Percentiles rank a stretch among this genome's conserved stretches.
Evolutionary conservation across 30 jellyfish, hydroid and myxozoan species (phyloP).

Genomic region (Turritopsis dohrnii): DNA sequence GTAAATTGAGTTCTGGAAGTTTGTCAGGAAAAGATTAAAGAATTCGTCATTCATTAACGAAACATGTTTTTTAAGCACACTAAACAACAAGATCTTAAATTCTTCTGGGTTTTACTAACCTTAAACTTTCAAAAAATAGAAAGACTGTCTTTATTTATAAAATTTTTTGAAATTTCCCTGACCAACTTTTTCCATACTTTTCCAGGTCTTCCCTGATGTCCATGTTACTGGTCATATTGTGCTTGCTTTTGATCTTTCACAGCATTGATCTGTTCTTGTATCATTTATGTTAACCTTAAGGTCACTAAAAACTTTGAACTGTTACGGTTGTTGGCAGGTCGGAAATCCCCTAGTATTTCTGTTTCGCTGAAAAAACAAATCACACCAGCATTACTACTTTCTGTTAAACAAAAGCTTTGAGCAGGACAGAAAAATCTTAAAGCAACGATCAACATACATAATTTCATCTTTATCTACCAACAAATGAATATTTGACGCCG

Average conservation of each 20-base stretch:
- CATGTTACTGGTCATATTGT: neutral
- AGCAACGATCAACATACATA: neutral
- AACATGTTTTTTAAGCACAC: too few species aligned
- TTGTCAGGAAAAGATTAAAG: too few species aligned
- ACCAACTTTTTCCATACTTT: too few species aligned
- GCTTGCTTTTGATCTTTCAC: neutral
- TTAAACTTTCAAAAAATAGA: too few species aligned
- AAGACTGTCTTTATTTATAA: too few species aligned
- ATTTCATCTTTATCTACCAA: constrained; percentile 57
- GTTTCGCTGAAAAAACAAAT: neutral
- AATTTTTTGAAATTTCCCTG: too few species aligned
- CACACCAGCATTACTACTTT: neutral
- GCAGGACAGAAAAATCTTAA: neutral
- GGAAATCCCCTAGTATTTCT: constrained; percentile 8
- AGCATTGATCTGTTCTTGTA: too few species aligned
- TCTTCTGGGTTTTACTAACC: too few species aligned
- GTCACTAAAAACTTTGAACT: constrained; percentile 3
- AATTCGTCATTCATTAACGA: too few species aligned
- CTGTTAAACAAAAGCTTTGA: neutral
- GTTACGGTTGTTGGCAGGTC: neutral
- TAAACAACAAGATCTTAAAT: too few species aligned
- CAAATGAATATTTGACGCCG: constrained; percentile 65
- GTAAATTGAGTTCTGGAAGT: too few species aligned
- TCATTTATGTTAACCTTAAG: neutral
- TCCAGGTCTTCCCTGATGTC: too few species aligned